phyloP scores from a whole-genome alignment of 1,140 invertebrate genomes.

The Drosophila sulfurigaster region DNA sequence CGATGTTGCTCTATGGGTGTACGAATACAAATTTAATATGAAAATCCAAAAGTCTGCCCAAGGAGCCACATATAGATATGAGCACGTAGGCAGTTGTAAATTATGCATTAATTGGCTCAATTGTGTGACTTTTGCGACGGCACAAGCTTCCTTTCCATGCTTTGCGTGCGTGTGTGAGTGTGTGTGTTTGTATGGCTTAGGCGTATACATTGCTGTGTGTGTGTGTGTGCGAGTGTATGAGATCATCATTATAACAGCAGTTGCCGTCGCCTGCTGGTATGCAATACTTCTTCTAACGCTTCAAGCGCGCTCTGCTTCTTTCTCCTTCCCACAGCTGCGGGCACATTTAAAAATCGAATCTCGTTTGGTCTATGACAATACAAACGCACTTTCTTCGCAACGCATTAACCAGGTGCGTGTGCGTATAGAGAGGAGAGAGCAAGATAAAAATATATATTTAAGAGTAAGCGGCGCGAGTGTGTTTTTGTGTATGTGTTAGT shows the following conservation, averaged over 20 bases:
- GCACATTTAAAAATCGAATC: constrained; percentile 54
- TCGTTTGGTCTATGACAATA: constrained; percentile 69
- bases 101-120: constrained; percentile 57
- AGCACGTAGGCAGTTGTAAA: constrained; percentile 17
- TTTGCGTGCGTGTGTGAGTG: constrained; percentile 14
- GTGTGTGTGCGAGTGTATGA: constrained; percentile 57
- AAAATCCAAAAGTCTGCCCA: constrained; percentile 29
- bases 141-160: constrained; percentile 7
- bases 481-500: constrained; percentile 28
- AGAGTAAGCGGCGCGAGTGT: constrained; percentile 35
- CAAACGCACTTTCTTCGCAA: constrained; percentile 74
- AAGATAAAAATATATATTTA: constrained; percentile 16
- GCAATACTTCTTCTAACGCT: constrained; percentile 64
- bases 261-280: constrained; percentile 67
- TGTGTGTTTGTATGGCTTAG: constrained; percentile 17
- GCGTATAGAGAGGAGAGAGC: constrained; percentile 54
- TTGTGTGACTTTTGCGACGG: constrained; percentile 34
- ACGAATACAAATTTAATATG: constrained; percentile 33
- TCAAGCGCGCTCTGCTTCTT: constrained; percentile 36
- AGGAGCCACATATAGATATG: constrained; percentile 7
- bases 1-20: constrained; percentile 26
- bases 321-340: constrained; percentile 31
- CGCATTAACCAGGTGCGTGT: constrained; percentile 74
- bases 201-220: constrained; percentile 27
- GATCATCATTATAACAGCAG: constrained; percentile 66